Conservation (phyloP, 2,888 invertebrate species). For the Lithodes maja region DNA sequence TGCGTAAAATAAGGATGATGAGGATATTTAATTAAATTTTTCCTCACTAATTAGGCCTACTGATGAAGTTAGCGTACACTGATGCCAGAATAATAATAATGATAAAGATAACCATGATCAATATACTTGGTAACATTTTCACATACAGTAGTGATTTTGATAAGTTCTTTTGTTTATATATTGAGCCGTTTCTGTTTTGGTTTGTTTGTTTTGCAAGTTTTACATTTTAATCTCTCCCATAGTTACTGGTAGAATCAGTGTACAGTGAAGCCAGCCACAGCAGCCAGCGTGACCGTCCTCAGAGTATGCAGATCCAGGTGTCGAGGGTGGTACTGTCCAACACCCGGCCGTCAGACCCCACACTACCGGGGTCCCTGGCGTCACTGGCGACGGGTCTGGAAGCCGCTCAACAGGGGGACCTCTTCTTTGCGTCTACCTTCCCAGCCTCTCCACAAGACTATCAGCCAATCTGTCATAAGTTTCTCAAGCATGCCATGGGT, state of each 20-base stretch:
- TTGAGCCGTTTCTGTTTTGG: no score
- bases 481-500: constrained; percentile 82
- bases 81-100: no score
- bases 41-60: no score
- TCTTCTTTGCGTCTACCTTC: constrained; percentile 86
- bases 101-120: no score
- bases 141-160: no score
- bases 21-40: no score
- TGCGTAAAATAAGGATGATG: no score
- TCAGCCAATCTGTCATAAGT: constrained; percentile 87
- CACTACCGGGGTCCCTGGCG: constrained; percentile 79
- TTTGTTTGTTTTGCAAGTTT: no score
- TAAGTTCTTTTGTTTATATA: no score
- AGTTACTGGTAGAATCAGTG: constrained; percentile 83
- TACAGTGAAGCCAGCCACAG: constrained; percentile 79
- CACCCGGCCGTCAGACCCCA: constrained; percentile 78
- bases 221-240: no score
- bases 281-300: constrained; percentile 92
- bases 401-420: constrained; percentile 83
- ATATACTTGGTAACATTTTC: no score
- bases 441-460: constrained; percentile 83
- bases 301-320: constrained; percentile 88
- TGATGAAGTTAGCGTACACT: no score
- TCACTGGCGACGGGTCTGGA: constrained; percentile 88
- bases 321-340: constrained; percentile 85